These are phyloP conservation scores for Drosophila tanythrix DNA, from an alignment of 2,888 invertebrate genomes.

Conservation along the genomic window DNA sequence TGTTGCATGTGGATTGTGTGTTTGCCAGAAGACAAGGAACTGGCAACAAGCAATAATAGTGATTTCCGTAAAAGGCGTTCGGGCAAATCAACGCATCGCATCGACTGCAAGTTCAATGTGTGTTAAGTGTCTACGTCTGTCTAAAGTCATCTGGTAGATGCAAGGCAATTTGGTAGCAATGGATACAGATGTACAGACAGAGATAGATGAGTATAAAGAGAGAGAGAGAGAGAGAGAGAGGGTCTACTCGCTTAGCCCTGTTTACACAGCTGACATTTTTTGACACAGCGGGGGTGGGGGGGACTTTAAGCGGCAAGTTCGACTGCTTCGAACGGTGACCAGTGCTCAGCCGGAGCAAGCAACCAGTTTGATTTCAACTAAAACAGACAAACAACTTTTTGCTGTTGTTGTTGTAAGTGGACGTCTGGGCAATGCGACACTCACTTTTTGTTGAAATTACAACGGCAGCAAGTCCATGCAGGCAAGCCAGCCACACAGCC, in stretches of 20 bases:
- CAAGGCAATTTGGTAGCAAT: conserved; percentile 1
- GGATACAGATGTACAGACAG: neutral
- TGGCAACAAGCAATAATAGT: conserved; percentile 49
- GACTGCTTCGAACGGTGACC: conserved; percentile 62
- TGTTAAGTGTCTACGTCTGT: conserved; percentile 34
- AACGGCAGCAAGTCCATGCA: conserved; percentile 29
- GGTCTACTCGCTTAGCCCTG: conserved; percentile 66
- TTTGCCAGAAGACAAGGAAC: conserved; percentile 64
- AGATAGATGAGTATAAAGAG: neutral
- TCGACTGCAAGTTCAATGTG: conserved; percentile 55
- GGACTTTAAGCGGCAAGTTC: conserved; percentile 40
- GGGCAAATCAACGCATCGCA: conserved; percentile 54
- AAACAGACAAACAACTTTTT: conserved; percentile 78
- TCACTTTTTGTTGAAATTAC: conserved; percentile 74
- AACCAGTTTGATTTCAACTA: conserved; percentile 79
- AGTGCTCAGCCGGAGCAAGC: conserved; percentile 32
- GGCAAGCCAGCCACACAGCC: conserved; percentile 9
- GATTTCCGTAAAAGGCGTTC: conserved; percentile 75
- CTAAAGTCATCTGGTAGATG: conserved; percentile 36
- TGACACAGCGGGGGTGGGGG: neutral
- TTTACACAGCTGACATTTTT: conserved; percentile 79
- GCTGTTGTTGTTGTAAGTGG: conserved; percentile 51
- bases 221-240: conserved; percentile 6
- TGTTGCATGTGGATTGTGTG: conserved; percentile 40
- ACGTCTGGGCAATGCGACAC: conserved; percentile 77